Evolutionary conservation across 2,797 vertebrate genomes (phyloP).

Genomic region (Megalops cyprinoides): DNA sequence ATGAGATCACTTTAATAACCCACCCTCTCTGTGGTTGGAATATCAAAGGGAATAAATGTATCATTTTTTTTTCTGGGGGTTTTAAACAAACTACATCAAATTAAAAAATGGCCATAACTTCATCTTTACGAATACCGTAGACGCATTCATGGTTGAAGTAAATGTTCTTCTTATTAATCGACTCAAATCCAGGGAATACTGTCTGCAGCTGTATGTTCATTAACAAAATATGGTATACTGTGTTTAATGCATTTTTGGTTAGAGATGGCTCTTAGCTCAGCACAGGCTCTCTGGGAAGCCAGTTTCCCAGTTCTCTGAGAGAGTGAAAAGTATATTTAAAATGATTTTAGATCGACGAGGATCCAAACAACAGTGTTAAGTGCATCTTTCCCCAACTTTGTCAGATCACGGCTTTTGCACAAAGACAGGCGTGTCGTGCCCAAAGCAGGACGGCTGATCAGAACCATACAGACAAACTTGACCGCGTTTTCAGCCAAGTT

Average conservation of each 20-base stretch:
- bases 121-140: conserved; percentile 34
- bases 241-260: conserved; percentile 9
- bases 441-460: not conserved
- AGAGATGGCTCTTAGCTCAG: not conserved
- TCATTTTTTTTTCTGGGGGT: not conserved
- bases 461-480: not conserved
- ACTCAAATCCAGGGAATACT: conserved; percentile 17
- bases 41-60: conserved; percentile 22
- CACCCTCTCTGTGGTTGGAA: conserved; percentile 46
- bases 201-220: conserved; percentile 38
- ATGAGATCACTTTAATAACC: conserved; percentile 37
- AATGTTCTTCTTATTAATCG: conserved; percentile 12
- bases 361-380: no score
- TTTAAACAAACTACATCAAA: conserved; percentile 35
- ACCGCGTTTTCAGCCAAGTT: not conserved
- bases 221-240: conserved; percentile 25
- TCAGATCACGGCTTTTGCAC: not conserved
- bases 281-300: not conserved
- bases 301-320: no score
- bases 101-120: conserved; percentile 23
- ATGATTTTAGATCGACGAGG: no score
- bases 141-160: not conserved
- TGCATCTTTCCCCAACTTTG: no score
- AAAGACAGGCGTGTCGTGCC: not conserved
- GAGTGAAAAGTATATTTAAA: no score